These are phyloP conservation scores for Phorcus lineatus DNA, from an alignment of 2,888 invertebrate genomes.

Conservation along the genomic window DNA sequence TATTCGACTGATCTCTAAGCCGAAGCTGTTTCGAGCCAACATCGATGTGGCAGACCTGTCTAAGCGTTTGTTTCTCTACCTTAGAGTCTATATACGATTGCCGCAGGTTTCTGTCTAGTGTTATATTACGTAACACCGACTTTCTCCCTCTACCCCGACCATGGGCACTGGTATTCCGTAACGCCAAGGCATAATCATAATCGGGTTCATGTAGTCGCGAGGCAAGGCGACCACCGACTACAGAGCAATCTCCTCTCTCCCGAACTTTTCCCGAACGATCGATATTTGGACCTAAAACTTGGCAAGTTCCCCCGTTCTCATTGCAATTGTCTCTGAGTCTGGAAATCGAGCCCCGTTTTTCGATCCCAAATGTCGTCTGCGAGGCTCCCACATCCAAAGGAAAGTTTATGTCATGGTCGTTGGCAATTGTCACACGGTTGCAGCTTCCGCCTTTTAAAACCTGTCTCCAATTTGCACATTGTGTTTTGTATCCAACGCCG, in stretches of 20 bases:
- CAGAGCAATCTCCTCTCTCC: not conserved
- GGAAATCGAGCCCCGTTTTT: not conserved
- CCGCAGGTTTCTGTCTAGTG: conserved; percentile 10
- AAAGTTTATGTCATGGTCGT: not conserved
- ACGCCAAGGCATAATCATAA: conserved; percentile 7
- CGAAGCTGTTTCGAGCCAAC: not conserved
- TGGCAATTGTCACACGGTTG: not conserved
- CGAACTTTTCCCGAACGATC: conserved; percentile 25
- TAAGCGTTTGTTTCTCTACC: not conserved
- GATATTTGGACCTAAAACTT: conserved; percentile 16
- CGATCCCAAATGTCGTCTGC: not conserved
- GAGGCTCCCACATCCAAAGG: not conserved
- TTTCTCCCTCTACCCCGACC: not conserved
- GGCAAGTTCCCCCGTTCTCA: conserved; percentile 17
- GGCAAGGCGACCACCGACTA: not conserved
- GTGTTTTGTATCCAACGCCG: not conserved
- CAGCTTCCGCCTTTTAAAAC: not conserved
- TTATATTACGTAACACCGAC: conserved; percentile 23
- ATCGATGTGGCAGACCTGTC: not conserved
- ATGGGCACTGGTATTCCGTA: not conserved
- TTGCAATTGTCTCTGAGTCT: not conserved
- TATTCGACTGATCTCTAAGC: not conserved
- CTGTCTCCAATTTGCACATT: not conserved
- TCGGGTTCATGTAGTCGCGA: not conserved
- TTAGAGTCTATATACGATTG: not conserved